Base-by-base conservation (phyloP, 2,113 vertebrate species). In the Ammodytes marinus region DNA sequence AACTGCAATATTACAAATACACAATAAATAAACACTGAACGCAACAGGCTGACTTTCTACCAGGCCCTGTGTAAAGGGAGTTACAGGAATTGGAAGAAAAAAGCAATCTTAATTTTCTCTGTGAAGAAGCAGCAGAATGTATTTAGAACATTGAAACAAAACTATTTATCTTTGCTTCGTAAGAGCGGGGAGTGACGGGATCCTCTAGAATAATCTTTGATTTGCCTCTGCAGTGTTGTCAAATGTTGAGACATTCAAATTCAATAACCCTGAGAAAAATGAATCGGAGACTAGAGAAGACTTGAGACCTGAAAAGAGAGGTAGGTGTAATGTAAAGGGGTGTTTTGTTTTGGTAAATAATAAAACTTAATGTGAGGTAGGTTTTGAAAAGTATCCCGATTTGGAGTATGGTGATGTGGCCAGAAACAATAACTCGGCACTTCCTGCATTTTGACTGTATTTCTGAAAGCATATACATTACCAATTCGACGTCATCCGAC, bases 221-320 rank as follows among this genome's bases (percentile, higher is more conserved):
- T 68, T 53, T 68, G n/a, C 59, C 19, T 46, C 42, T 15, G 45
- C 37, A 69, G 72, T 35, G 10, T 45, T 72, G 53, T 54, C 39
- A 80, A 77, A 66, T 42, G 17, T 12, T 0, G 17, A 35, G n/a
- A 46, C 6, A 53, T 35, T 19, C 35, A 45, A n/a, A 58, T 40
- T 46, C 12, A 53, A 42, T 13, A 13, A 50, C 59, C 47, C 4
- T 8, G 9, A 63, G 27, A 27, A 27, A 27, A 27, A 27, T 27
- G 1, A 27, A 27, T 27, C 27, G 27, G 27, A 1, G 27, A 27
- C 27, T 27, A 27, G 27, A 27, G 27, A 27, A 27, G 27, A 27
- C 27, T 27, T 27, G 27, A 27, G 27, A 27, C 27, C 27, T 27
- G 2, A 27, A 27, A 2, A 27, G 27, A 27, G 27, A 27, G 27